Conservation (phyloP, 1,140 invertebrate species). For the Drosophila arizonae region DNA sequence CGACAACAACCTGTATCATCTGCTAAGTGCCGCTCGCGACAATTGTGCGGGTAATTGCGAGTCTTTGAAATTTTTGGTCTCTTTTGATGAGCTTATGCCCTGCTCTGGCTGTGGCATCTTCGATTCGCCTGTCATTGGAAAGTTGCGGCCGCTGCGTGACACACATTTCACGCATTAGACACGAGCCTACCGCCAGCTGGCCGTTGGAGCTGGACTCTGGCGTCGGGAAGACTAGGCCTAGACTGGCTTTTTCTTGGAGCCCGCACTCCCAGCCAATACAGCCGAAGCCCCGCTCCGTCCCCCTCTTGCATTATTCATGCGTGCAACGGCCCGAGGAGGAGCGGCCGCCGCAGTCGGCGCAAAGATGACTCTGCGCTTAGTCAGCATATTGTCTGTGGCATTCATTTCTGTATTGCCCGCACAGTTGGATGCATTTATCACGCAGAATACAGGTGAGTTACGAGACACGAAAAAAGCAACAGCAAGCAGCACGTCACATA, state of each 20-base stretch:
- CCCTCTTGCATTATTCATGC: slow-evolving; percentile 64
- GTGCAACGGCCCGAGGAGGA: slow-evolving; percentile 44
- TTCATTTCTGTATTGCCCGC: slow-evolving; percentile 68
- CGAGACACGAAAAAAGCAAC: background rate
- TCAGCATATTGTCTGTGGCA: slow-evolving; percentile 71
- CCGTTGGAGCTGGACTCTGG: slow-evolving; percentile 30
- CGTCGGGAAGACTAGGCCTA: slow-evolving; percentile 6
- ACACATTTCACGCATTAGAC: slow-evolving; percentile 76
- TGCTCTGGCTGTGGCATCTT: slow-evolving; percentile 12
- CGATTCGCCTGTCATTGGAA: slow-evolving; percentile 75
- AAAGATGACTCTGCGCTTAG: slow-evolving; percentile 76
- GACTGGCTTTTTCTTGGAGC: slow-evolving; percentile 37
- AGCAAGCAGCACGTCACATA: slow-evolving; percentile 28
- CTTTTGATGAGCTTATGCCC: too few relatives aligned
- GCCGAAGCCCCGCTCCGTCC: too few relatives aligned
- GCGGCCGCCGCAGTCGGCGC: slow-evolving; percentile 10
- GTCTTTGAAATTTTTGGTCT: slow-evolving; percentile 5
- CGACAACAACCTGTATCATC: slow-evolving; percentile 59
- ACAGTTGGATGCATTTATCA: slow-evolving; percentile 78
- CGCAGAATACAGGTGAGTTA: slow-evolving; percentile 70
- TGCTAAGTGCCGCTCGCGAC: slow-evolving; percentile 22
- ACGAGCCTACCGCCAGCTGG: slow-evolving; percentile 14
- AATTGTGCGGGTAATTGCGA: slow-evolving; percentile 69
- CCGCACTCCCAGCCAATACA: slow-evolving; percentile 7
- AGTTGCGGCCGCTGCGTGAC: slow-evolving; percentile 72